Percentiles rank a stretch among this genome's conserved stretches.
phyloP scores from a whole-genome alignment of 2,113 vertebrate species.

The Morphnarchus princeps region DNA sequence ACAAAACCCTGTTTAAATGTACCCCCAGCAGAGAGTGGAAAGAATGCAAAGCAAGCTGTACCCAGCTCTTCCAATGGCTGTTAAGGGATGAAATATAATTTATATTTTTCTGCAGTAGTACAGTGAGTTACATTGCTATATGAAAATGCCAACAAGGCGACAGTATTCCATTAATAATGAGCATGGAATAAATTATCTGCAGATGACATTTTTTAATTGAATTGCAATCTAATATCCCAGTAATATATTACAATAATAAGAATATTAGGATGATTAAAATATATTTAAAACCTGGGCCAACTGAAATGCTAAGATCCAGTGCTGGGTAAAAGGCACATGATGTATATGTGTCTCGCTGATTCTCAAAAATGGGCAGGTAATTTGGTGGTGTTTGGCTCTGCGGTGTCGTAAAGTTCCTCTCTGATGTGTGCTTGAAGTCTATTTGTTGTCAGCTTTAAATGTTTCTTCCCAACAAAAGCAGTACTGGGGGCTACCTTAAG shows the following conservation, averaged over 20 bases:
- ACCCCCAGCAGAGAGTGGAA: not conserved
- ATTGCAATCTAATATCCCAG: constrained; percentile 58
- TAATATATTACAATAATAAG: constrained; percentile 64
- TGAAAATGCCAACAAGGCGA: constrained; percentile 23
- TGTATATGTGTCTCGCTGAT: not conserved
- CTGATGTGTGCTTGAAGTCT: not conserved
- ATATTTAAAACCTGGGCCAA: constrained; percentile 49
- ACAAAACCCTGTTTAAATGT: not conserved
- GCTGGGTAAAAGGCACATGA: not conserved
- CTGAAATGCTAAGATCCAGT: constrained; percentile 34
- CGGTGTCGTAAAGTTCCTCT: not conserved
- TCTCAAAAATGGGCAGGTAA: not conserved
- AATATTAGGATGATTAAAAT: constrained; percentile 71
- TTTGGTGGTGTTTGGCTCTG: not conserved
- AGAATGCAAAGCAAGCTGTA: not conserved
- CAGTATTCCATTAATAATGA: constrained; percentile 26
- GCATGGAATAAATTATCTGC: constrained; percentile 55
- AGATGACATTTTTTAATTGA: constrained; percentile 66
- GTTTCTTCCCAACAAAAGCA: not conserved
- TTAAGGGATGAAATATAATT: not conserved
- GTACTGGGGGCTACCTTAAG: not conserved
- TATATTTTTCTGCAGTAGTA: not conserved
- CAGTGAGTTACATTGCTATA: constrained; percentile 6
- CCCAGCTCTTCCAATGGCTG: not conserved
- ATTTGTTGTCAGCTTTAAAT: not conserved